Conservation (phyloP, 2,113 vertebrate genomes). For the Cromileptes altivelis region DNA sequence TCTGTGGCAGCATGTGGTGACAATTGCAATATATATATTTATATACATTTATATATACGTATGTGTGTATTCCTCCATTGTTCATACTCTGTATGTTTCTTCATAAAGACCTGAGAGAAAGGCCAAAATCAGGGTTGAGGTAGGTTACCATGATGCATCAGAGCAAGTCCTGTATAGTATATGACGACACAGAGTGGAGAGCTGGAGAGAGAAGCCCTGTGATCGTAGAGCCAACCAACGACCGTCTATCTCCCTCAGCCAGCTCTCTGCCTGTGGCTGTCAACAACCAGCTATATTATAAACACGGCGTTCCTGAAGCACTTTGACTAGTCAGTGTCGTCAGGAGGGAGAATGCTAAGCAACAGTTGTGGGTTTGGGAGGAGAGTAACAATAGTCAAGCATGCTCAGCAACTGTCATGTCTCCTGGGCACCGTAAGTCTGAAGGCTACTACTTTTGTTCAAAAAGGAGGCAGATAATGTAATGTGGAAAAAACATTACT, state of each 20-base stretch:
- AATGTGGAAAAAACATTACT: constrained; percentile 35
- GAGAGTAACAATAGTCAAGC: constrained; percentile 48
- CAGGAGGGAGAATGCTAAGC: constrained; percentile 60
- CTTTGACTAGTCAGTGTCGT: constrained; percentile 44
- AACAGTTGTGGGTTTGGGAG: constrained; percentile 63
- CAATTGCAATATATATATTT: constrained; percentile 35
- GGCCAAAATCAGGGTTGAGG: constrained; percentile 79
- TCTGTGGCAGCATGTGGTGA: constrained; percentile 30
- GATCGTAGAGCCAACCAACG: constrained; percentile 21
- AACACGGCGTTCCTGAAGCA: constrained; percentile 55
- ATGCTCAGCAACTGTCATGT: constrained; percentile 34
- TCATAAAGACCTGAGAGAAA: constrained; percentile 77
- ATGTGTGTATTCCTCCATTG: constrained; percentile 29
- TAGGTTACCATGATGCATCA: constrained; percentile 80
- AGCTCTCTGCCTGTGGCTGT: constrained; percentile 35
- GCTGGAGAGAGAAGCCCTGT: constrained; percentile 11
- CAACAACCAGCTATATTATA: constrained; percentile 26
- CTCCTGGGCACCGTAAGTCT: constrained; percentile 49
- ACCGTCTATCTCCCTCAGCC: constrained; percentile 23
- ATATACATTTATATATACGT: constrained; percentile 25
- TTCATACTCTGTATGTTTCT: constrained; percentile 63
- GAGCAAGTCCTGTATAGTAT: constrained; percentile 49
- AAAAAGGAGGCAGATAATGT: constrained; percentile 43
- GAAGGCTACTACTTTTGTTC: constrained; percentile 57
- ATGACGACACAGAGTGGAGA: constrained; percentile 27